phyloP scores from a whole-genome alignment of 30 jellyfish, hydroid and myxozoan genomes.

The Pelagia noctiluca region DNA sequence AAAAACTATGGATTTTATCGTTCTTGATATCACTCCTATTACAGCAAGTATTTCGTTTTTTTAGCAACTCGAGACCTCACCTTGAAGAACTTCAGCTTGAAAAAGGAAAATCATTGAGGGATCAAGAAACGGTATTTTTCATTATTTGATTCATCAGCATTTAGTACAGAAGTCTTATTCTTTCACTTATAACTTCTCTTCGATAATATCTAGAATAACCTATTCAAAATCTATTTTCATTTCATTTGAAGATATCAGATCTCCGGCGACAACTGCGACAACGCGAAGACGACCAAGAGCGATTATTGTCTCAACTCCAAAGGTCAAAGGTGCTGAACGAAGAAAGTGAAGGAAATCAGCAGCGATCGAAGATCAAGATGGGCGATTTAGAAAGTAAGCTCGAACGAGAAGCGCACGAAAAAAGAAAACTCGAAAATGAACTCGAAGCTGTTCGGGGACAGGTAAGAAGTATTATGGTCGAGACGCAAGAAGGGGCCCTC shows the following conservation, averaged over 20 bases:
- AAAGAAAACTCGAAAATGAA: constrained; percentile 53
- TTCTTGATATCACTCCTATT: too few relatives aligned
- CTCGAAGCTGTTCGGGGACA: constrained; percentile 47
- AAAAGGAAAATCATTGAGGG: constrained; percentile 46
- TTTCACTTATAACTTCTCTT: neutral
- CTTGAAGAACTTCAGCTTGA: constrained; percentile 47
- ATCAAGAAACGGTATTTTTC: constrained; percentile 60
- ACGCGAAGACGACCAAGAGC: constrained; percentile 66
- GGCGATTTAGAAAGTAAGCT: constrained; percentile 59
- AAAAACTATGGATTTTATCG: too few relatives aligned
- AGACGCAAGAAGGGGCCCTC: too few relatives aligned
- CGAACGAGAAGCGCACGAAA: constrained; percentile 56
- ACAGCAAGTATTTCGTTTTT: neutral
- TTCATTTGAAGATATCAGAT: constrained; percentile 40
- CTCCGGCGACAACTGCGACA: constrained; percentile 70
- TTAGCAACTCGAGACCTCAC: constrained; percentile 42
- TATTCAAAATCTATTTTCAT: too few relatives aligned
- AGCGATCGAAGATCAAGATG: constrained; percentile 30
- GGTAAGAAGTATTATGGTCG: constrained; percentile 22
- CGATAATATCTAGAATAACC: too few relatives aligned
- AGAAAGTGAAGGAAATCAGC: constrained; percentile 50
- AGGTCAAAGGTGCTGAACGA: constrained; percentile 37
- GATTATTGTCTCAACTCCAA: constrained; percentile 47
- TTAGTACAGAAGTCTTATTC: neutral
- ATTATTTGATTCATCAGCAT: neutral